These are phyloP conservation scores for Taphrorychus bicolor DNA, from an alignment of 2,888 invertebrate genomes.

Conservation along the genomic window DNA sequence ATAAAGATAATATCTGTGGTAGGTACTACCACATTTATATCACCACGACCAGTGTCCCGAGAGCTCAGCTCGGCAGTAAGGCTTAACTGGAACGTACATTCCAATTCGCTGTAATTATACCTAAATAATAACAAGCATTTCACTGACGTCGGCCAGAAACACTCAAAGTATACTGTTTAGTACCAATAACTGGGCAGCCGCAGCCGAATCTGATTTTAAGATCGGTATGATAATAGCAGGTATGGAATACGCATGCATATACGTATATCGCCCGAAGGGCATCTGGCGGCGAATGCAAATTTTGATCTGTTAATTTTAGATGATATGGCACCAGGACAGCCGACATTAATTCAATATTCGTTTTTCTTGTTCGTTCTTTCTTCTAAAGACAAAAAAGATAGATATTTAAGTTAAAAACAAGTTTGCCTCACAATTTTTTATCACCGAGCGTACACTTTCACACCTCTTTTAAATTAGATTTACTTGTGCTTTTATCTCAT, in stretches of 20 bases:
- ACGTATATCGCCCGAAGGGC: slow-evolving; percentile 14
- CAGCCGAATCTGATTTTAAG: slow-evolving; percentile 36
- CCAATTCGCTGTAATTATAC: slow-evolving; percentile 35
- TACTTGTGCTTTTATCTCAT: no score
- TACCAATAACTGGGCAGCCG: slow-evolving; percentile 33
- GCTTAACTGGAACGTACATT: slow-evolving; percentile 14
- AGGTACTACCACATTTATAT: not conserved
- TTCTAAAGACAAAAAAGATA: no score
- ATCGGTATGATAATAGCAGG: slow-evolving; percentile 37
- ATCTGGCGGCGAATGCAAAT: slow-evolving; percentile 32
- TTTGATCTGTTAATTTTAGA: slow-evolving; percentile 31
- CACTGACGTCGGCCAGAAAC: slow-evolving; percentile 34
- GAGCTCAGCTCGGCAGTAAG: not conserved
- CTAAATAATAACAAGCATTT: slow-evolving; percentile 37
- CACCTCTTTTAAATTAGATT: no score
- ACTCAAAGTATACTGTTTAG: slow-evolving; percentile 37
- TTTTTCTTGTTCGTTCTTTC: not conserved
- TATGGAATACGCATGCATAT: slow-evolving; percentile 31
- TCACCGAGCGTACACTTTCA: no score
- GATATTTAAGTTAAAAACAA: no score
- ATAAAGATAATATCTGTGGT: not conserved
- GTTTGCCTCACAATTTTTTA: no score
- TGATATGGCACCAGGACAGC: slow-evolving; percentile 12
- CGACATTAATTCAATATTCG: not conserved
- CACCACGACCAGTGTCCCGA: not conserved